These are phyloP conservation scores for Tarsius wallacei DNA, from an alignment of 2,797 vertebrate genomes.

Conservation along the genomic window DNA sequence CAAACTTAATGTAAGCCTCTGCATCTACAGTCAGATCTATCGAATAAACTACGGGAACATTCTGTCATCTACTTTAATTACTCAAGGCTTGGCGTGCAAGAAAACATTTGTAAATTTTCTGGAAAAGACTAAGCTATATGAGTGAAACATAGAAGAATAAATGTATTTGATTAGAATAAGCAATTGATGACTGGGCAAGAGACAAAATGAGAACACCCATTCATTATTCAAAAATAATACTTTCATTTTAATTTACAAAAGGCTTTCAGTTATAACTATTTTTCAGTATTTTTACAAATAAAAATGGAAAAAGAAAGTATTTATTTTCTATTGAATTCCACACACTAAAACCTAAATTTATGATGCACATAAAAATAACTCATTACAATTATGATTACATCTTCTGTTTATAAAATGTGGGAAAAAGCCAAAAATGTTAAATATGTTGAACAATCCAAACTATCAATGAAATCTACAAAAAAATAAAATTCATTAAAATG, in stretches of 20 bases:
- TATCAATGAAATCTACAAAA: not conserved
- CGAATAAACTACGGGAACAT: slow-evolving; percentile 62
- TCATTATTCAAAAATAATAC: slow-evolving; percentile 75
- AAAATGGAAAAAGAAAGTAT: slow-evolving; percentile 59
- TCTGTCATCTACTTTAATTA: slow-evolving; percentile 68
- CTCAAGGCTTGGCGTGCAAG: slow-evolving; percentile 31
- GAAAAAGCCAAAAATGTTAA: slow-evolving; percentile 45
- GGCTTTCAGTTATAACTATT: slow-evolving; percentile 70
- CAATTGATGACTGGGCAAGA: slow-evolving; percentile 62
- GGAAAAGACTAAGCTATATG: slow-evolving; percentile 64
- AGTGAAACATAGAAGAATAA: slow-evolving; percentile 73
- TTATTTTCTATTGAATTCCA: slow-evolving; percentile 67
- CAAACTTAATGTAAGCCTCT: slow-evolving; percentile 13
- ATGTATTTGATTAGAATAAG: slow-evolving; percentile 70
- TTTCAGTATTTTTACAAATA: slow-evolving; percentile 72
- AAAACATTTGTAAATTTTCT: slow-evolving; percentile 72
- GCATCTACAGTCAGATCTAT: slow-evolving; percentile 18
- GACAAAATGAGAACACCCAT: slow-evolving; percentile 70
- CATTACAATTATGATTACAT: slow-evolving; percentile 43
- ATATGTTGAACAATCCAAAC: slow-evolving; percentile 31
- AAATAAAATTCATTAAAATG: slow-evolving; percentile 67
- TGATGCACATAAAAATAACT: slow-evolving; percentile 16
- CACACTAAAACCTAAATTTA: slow-evolving; percentile 61
- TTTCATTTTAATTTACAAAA: slow-evolving; percentile 71
- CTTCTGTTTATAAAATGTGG: slow-evolving; percentile 66